Base-by-base conservation (phyloP, 2,888 invertebrate genomes). In the Amblyteles armatorius region DNA sequence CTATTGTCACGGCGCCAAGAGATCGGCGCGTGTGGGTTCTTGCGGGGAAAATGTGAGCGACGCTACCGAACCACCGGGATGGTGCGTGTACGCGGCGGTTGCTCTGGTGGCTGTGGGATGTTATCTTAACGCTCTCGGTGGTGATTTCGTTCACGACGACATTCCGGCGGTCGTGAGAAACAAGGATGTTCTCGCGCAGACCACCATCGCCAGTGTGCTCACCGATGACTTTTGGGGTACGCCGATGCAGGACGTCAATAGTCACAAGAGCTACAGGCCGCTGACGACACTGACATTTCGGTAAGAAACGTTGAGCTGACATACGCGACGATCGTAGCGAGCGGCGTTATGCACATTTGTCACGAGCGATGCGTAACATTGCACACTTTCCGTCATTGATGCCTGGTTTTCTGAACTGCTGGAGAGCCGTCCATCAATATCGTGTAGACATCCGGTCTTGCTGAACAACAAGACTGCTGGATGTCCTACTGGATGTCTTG, bases 201-300 rank as follows among this genome's bases (percentile, higher is more conserved):
- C 95, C 86, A 94, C 96, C 44, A 93, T 97, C 89, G 91, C 94
- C 86, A 95, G 95, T 90, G 95, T 97, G 89, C 96, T 97, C 91
- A 94, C 95, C 90, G 97, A 97, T 93, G 98, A 98, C 94, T 98
- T 98, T 93, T 98, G 98, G 98, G 98, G 98, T n/a, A 97, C 96
- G 78, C 96, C 97, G 48, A 97, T 98, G 97, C 95, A 96, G n/a
- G 97, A 97, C 91, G 94, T 96, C 76, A 95, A 95, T 91, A 98
- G 97, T 90, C 98, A 98, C 94, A 98, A 98, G 95, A 97, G 97
- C 76, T 98, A 98, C 94, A 95, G 98, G 89, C 98, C 98, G 57
- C 94, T 98, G 87, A 97, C 97, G 19, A 96, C 97, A 71, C 94
- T 98, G 74, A 96, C 97, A 9, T 98, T 98, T 95, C 96, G 98